Evolutionary conservation across 2,113 vertebrate genomes (phyloP).

Genomic region (Cromileptes altivelis): DNA sequence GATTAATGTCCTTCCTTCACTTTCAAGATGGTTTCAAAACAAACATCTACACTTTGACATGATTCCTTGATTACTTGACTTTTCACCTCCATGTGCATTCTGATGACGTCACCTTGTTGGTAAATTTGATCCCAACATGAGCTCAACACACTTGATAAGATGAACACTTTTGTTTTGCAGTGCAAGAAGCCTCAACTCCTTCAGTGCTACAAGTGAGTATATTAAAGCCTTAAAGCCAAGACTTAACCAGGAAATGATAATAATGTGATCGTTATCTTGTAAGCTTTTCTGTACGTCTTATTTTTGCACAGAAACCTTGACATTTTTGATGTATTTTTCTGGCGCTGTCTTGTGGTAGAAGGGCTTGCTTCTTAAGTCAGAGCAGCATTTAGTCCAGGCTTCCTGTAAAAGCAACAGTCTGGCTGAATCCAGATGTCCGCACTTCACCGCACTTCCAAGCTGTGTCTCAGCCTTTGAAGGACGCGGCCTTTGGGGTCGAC

Average conservation of each 20-base stretch:
- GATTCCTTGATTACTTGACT: background rate
- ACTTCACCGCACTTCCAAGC: too few species aligned
- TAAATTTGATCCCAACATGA: background rate
- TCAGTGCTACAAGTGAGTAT: background rate
- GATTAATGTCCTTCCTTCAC: background rate
- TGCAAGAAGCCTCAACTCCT: conserved; percentile 35
- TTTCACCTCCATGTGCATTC: background rate
- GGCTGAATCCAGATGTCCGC: too few species aligned
- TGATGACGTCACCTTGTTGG: background rate
- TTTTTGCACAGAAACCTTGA: conserved; percentile 24
- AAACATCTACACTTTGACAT: background rate
- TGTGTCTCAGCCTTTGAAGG: too few species aligned
- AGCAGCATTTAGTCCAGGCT: background rate
- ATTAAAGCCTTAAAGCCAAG: background rate
- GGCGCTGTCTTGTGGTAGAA: background rate
- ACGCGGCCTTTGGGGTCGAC: too few species aligned
- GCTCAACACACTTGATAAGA: conserved; percentile 38
- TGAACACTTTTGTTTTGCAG: conserved; percentile 43
- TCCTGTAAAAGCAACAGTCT: background rate
- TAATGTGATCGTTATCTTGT: background rate
- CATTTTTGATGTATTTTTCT: conserved; percentile 25
- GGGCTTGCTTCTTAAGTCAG: background rate
- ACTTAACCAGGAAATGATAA: background rate
- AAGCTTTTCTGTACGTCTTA: background rate
- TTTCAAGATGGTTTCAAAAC: conserved; percentile 2